phyloP scores from a whole-genome alignment of 2,797 vertebrate genomes.

The Corythornis leucogaster region DNA sequence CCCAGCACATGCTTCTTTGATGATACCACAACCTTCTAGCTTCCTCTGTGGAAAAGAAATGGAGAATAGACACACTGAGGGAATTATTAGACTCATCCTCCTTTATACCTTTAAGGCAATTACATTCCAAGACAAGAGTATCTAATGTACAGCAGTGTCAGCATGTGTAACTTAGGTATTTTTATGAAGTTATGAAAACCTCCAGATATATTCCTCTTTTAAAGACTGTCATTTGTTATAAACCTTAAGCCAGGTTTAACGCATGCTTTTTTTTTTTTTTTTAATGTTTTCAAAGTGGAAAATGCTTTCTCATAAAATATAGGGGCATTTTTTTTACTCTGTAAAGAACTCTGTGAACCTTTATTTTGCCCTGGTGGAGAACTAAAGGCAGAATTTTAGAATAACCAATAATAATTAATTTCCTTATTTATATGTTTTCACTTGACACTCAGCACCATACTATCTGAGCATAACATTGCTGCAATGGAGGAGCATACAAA shows the following conservation, averaged over 20 bases:
- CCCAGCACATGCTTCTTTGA: constrained; percentile 72
- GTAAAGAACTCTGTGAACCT: neutral
- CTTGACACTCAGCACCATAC: neutral
- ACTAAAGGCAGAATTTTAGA: constrained; percentile 14
- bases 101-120: constrained; percentile 78
- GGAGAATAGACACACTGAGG: constrained; percentile 64
- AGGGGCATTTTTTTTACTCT: neutral
- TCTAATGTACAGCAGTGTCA: constrained; percentile 71
- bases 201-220: constrained; percentile 70
- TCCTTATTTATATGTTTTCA: neutral
- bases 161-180: constrained; percentile 65
- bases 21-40: constrained; percentile 72
- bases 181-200: constrained; percentile 68
- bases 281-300: constrained; percentile 48
- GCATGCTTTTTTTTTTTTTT: constrained; percentile 50
- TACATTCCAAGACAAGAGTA: constrained; percentile 77
- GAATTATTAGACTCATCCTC: constrained; percentile 74
- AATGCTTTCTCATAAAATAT: constrained; percentile 37
- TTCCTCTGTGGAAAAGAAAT: constrained; percentile 71
- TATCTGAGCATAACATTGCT: neutral
- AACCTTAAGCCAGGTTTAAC: constrained; percentile 53
- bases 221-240: constrained; percentile 67
- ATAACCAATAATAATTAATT: neutral
- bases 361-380: neutral
- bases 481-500: neutral